Percentiles rank a stretch among this genome's conserved stretches.
These are phyloP conservation scores for Oryzias celebensis DNA, from an alignment of 2,113 vertebrate genomes.

Conservation along the genomic window DNA sequence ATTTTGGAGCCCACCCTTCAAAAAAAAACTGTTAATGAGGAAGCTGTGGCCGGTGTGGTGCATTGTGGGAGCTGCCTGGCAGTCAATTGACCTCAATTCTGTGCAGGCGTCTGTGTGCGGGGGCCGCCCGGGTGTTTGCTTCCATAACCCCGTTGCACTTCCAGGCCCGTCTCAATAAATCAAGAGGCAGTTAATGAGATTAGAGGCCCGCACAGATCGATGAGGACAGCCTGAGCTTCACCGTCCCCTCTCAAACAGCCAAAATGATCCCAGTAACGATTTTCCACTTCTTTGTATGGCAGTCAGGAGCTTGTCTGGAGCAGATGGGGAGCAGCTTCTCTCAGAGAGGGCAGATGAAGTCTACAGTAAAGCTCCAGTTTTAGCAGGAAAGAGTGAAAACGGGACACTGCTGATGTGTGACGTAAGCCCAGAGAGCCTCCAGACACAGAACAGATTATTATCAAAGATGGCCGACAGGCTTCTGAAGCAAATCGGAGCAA, in stretches of 20 bases:
- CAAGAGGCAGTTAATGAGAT: slow-evolving; percentile 76
- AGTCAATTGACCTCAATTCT: slow-evolving; percentile 75
- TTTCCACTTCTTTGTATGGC: slow-evolving; percentile 41
- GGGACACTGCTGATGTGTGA: slow-evolving; percentile 3
- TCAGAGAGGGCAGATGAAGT: not conserved
- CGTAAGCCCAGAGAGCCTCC: slow-evolving; percentile 13
- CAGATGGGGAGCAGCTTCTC: not conserved
- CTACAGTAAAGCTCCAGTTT: slow-evolving; percentile 17
- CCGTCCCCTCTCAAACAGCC: slow-evolving; percentile 56
- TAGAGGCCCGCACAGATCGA: slow-evolving; percentile 69
- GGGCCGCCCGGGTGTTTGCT: slow-evolving; percentile 39
- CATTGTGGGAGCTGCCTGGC: slow-evolving; percentile 40
- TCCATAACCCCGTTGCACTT: slow-evolving; percentile 64
- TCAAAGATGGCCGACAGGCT: not conserved
- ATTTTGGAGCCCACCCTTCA: not conserved
- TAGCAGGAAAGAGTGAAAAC: too few relatives aligned
- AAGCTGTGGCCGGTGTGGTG: slow-evolving; percentile 39
- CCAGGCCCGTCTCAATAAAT: slow-evolving; percentile 71
- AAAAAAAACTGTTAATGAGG: slow-evolving; percentile 53
- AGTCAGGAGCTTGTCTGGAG: slow-evolving; percentile 35
- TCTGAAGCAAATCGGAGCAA: too few relatives aligned
- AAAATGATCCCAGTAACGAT: slow-evolving; percentile 67
- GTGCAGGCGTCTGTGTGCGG: slow-evolving; percentile 39
- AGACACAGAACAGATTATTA: slow-evolving; percentile 49
- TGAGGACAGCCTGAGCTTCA: slow-evolving; percentile 50